Percentiles rank a stretch among this genome's conserved stretches.
Evolutionary conservation across 1,140 invertebrate species (phyloP).

Genomic region (Phocides pigmalion): DNA sequence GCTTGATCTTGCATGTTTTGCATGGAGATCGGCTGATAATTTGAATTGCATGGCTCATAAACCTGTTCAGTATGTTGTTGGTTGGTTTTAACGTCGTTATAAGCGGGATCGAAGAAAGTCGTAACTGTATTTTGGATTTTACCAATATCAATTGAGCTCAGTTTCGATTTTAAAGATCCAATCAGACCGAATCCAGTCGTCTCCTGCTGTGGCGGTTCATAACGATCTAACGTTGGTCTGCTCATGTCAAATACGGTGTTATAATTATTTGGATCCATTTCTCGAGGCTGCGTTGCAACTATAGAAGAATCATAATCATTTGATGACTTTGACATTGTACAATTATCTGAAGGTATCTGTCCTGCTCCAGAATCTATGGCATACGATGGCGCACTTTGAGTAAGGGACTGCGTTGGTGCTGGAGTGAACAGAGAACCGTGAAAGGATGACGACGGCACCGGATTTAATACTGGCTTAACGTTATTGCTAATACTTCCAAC

Average conservation of each 20-base stretch:
- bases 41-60: slow-evolving; percentile 27
- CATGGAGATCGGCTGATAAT: slow-evolving; percentile 17
- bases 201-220: slow-evolving; percentile 53
- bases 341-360: slow-evolving; percentile 14
- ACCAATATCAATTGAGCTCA: slow-evolving; percentile 72
- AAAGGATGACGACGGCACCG: slow-evolving; percentile 48
- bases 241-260: slow-evolving; percentile 72
- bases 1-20: slow-evolving; percentile 35
- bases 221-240: slow-evolving; percentile 56
- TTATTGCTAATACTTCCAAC: slow-evolving; percentile 69
- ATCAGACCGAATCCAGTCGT: slow-evolving; percentile 68
- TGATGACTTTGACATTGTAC: slow-evolving; percentile 3
- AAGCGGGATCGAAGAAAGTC: slow-evolving; percentile 77
- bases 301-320: slow-evolving; percentile 38
- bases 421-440: slow-evolving; percentile 65
- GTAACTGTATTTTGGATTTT: slow-evolving; percentile 79
- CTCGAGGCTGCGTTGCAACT: slow-evolving; percentile 30
- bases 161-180: slow-evolving; percentile 76
- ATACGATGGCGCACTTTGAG: slow-evolving; percentile 9
- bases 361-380: not conserved
- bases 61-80: slow-evolving; percentile 36
- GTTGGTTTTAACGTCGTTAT: slow-evolving; percentile 56
- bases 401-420: not conserved
- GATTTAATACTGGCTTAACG: slow-evolving; percentile 59
- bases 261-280: slow-evolving; percentile 40